Conservation (phyloP, 2,888 invertebrate genomes). For the Tetragonisca angustula region DNA sequence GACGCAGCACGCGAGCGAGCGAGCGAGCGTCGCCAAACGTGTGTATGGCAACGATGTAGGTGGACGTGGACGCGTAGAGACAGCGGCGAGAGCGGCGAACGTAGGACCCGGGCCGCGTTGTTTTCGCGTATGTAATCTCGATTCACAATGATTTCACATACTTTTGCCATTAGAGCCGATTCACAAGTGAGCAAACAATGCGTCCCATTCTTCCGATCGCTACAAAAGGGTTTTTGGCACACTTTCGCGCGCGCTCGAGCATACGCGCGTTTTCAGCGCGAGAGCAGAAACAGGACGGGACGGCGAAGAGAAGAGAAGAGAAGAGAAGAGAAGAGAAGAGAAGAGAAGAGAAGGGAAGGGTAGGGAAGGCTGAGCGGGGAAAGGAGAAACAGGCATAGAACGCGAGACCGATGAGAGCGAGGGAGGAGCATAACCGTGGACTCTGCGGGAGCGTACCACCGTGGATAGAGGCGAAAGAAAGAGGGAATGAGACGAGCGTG, state of each 20-base stretch:
- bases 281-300: constrained; percentile 19
- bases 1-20: constrained; percentile 4
- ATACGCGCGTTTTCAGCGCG: constrained; percentile 55
- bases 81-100: constrained; percentile 29
- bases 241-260: constrained; percentile 74
- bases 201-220: constrained; percentile 74
- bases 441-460: constrained; percentile 17
- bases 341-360: constrained; percentile 8
- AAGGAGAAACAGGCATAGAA: constrained; percentile 12
- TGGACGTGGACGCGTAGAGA: constrained; percentile 56
- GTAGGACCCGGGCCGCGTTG: constrained; percentile 70
- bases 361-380: constrained; percentile 9
- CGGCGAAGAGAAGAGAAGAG: constrained; percentile 9
- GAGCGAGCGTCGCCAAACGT: constrained; percentile 11
- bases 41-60: constrained; percentile 47
- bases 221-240: constrained; percentile 77
- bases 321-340: not conserved
- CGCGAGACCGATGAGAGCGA: constrained; percentile 1
- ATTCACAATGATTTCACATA: constrained; percentile 83
- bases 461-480: constrained; percentile 36
- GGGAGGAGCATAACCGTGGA: constrained; percentile 30
- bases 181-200: constrained; percentile 81
- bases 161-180: constrained; percentile 82
- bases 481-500: constrained; percentile 23
- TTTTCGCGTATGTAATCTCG: constrained; percentile 83